Conservation (phyloP, 2,113 vertebrate genomes). For the rabbit (Oryctolagus cuniculus) region DNA sequence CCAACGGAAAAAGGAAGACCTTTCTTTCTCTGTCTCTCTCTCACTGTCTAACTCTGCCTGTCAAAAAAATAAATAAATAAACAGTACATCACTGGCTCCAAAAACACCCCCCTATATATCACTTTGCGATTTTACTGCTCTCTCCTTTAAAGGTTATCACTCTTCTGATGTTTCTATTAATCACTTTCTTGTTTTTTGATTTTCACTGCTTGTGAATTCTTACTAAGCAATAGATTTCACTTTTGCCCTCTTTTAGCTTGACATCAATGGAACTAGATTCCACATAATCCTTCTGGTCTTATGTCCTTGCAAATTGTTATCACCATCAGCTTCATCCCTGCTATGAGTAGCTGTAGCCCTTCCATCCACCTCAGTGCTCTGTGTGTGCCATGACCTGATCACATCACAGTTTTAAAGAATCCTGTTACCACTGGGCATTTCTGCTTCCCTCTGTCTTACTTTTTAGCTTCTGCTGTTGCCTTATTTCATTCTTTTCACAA, state of each 20-base stretch:
- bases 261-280: background rate
- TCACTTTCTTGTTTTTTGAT: background rate
- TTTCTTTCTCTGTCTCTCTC: too few species aligned
- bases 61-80: background rate
- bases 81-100: background rate
- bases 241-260: background rate
- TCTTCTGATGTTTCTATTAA: background rate
- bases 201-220: background rate
- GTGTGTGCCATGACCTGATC: background rate
- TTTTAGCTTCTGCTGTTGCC: background rate
- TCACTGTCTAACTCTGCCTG: too few species aligned
- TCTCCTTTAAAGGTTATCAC: background rate
- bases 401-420: background rate
- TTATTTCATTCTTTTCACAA: background rate
- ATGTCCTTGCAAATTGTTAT: background rate
- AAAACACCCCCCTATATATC: background rate
- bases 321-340: background rate
- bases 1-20: too few species aligned
- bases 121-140: background rate
- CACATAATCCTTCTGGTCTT: background rate
- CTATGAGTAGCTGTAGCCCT: background rate
- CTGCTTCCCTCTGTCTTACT: background rate
- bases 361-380: background rate
- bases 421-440: background rate
- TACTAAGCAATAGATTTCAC: background rate